Base-by-base conservation (phyloP, 2,797 vertebrate species). In the Pangasius larnaudii region DNA sequence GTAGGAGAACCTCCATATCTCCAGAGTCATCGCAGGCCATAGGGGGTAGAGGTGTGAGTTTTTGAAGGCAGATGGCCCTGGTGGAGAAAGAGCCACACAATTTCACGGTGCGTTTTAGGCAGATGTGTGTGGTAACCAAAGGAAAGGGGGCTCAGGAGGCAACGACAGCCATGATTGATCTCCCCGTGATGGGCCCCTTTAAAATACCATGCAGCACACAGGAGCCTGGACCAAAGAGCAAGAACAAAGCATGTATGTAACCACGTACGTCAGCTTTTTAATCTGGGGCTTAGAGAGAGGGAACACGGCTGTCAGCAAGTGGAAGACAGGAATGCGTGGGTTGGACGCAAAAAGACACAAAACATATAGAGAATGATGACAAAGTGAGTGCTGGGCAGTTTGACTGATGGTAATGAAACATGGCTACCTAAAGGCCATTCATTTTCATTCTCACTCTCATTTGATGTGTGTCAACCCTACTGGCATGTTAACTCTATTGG, bases 61-160 rank as follows among this genome's bases (percentile, higher is more conserved):
- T 80, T 30, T 74, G 85, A 90, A 89, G 95, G 96, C 96, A 97
- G 96, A 97, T 97, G 97, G 96, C 87, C 92, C 90, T 89, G 80
- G 91, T 95, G 94, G 93, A 83, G 84, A 94, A 96, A 96, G 96
- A 98, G 96, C 95, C 96, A 93, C 94, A 94, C 96, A 97, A 98
- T 98, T 98, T 98, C 98, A 98, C 96, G 97, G 96, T 95, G 92
- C 95, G 93, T 98, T 98, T 97, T 98, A 95, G 95, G 95, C 96
- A 97, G 97, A 95, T 97, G 97, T 95, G 95, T 96, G 96, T 94
- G 94, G 96, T 96, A 88, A 97, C 95, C 96, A 96, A 97, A 97
- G 95, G 96, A 59, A 65, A 84, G 94, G 30, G 93, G 93, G 94
- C 91, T 92, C 95, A 86, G 80, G 94, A 94, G 93, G 94, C 94